A percentile compares a stretch with the other conserved stretches of the same genome.
Evolutionary conservation across 2,888 invertebrate genomes (phyloP).

Genomic region (Syrista parreyssii): DNA sequence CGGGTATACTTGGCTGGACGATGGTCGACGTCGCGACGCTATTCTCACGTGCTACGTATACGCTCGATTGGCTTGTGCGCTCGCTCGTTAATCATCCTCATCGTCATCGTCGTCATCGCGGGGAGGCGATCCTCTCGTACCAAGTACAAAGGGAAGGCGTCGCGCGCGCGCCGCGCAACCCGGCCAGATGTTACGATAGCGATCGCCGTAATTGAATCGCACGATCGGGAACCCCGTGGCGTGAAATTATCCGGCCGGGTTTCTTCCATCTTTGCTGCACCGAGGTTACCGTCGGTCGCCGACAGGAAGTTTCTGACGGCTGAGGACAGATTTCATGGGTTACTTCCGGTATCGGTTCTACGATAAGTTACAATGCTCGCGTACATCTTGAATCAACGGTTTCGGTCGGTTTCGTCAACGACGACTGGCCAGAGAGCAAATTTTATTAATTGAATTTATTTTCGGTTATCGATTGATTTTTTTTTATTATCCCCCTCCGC

Average conservation of each 20-base stretch:
- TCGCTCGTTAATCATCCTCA: slow-evolving; percentile 29
- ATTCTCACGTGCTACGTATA: not conserved
- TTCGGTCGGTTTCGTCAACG: too few relatives aligned
- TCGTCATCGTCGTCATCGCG: slow-evolving; percentile 32
- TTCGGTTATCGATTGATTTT: too few relatives aligned
- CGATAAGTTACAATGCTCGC: not conserved
- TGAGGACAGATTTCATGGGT: not conserved
- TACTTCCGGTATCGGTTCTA: not conserved
- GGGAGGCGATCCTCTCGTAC: slow-evolving; percentile 17
- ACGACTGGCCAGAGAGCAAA: too few relatives aligned
- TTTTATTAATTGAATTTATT: too few relatives aligned
- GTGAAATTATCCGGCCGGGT: slow-evolving; percentile 4
- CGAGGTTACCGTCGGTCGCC: not conserved
- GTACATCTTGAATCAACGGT: not conserved
- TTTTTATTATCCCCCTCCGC: too few relatives aligned
- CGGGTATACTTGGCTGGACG: not conserved
- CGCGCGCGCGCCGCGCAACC: slow-evolving; percentile 30
- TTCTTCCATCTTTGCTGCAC: not conserved
- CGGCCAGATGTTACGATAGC: slow-evolving; percentile 43
- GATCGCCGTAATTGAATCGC: slow-evolving; percentile 62
- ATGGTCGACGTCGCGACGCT: not conserved
- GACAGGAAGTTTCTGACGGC: not conserved
- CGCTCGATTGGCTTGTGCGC: not conserved
- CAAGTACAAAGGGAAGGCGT: slow-evolving; percentile 14
- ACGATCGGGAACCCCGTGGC: slow-evolving; percentile 49